Percentiles rank a stretch among this genome's conserved stretches.
Conservation (phyloP, 2,888 invertebrate species). For the Dryococelus australis region DNA sequence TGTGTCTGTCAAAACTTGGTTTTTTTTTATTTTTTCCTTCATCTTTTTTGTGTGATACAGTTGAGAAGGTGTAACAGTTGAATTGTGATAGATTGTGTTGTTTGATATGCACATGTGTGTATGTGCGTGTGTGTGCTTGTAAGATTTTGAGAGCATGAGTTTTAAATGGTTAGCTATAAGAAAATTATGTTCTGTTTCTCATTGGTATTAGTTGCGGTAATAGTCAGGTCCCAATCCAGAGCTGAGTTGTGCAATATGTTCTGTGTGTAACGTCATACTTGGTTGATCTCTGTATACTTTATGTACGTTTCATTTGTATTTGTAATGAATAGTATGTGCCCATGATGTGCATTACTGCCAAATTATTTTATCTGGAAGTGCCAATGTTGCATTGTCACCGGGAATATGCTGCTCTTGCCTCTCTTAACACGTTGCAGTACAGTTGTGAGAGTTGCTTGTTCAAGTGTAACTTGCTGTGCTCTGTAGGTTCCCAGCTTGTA, state of each 20-base stretch:
- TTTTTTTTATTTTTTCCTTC: background rate
- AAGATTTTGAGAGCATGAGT: background rate
- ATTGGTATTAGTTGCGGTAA: background rate
- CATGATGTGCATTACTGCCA: background rate
- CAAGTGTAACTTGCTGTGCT: too few relatives aligned
- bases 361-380: background rate
- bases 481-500: too few relatives aligned
- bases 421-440: background rate
- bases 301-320: background rate
- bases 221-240: background rate
- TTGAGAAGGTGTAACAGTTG: background rate
- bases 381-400: background rate
- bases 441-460: background rate
- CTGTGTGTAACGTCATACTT: background rate
- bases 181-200: background rate
- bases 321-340: background rate
- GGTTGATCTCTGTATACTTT: background rate
- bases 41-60: background rate
- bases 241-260: constrained; percentile 9
- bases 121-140: too few relatives aligned
- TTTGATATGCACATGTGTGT: background rate
- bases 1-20: background rate
- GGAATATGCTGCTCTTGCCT: background rate
- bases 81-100: background rate
- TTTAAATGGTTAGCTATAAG: background rate